Percentiles rank a stretch among this genome's conserved stretches.
phyloP scores from a whole-genome alignment of 1,140 invertebrate species.

The Zaprionus lachaisei region DNA sequence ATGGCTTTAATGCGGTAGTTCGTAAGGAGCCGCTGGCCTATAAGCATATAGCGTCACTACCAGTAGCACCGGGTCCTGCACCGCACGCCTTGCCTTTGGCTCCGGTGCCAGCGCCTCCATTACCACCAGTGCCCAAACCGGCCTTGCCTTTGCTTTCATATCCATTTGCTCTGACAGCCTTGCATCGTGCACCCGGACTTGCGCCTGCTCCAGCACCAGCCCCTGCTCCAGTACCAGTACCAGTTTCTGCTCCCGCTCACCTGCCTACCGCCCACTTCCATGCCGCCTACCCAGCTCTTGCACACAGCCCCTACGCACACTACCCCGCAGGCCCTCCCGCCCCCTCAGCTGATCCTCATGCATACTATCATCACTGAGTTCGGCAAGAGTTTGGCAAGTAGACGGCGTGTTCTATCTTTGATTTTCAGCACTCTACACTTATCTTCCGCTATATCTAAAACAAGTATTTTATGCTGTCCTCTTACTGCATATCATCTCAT shows the following conservation, averaged over 20 bases:
- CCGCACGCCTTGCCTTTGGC: conserved; percentile 46
- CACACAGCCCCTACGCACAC: conserved; percentile 74
- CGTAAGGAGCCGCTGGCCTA: conserved; percentile 84
- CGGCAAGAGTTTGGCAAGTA: conserved; percentile 21
- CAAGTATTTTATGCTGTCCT: conserved; percentile 18
- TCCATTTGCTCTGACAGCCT: conserved; percentile 54
- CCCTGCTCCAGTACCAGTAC: conserved; percentile 46
- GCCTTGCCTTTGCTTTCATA: conserved; percentile 60
- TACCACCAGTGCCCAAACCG: conserved; percentile 65
- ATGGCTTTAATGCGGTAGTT: conserved; percentile 85
- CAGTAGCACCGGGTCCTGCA: conserved; percentile 63
- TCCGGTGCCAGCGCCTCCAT: conserved; percentile 66
- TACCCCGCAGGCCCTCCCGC: conserved; percentile 44
- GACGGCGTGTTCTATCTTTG: conserved; percentile 19
- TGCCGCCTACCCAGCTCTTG: conserved; percentile 75
- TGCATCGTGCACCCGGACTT: conserved; percentile 52
- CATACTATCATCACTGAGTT: conserved; percentile 68
- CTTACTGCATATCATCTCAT: conserved; percentile 1
- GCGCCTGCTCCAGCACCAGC: conserved; percentile 52
- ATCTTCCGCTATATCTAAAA: conserved; percentile 16
- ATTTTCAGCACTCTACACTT: conserved; percentile 15
- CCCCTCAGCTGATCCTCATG: conserved; percentile 62
- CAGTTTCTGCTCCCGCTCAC: conserved; percentile 47
- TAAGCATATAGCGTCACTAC: conserved; percentile 62
- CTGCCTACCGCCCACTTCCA: conserved; percentile 69